Percentiles rank a stretch among this genome's conserved stretches.
Conservation (phyloP, 1,140 invertebrate species). For the Camponotus pennsylvanicus region DNA sequence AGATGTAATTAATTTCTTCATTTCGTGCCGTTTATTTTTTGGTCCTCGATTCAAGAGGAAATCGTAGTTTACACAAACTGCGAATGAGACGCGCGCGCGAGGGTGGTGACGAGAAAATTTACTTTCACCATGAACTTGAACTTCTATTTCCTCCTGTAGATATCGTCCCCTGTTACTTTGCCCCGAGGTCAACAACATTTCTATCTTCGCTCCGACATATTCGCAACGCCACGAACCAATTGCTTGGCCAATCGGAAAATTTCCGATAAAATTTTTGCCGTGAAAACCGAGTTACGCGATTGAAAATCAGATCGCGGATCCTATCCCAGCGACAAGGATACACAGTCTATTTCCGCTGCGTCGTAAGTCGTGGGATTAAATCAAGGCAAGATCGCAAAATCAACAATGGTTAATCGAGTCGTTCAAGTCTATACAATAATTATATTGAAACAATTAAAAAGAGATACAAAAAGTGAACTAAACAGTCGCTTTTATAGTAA, state of each 20-base stretch:
- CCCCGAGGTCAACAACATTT: slow-evolving; percentile 68
- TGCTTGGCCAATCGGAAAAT: slow-evolving; percentile 61
- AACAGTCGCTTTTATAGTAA: neutral
- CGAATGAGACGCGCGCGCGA: neutral
- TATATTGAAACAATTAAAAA: slow-evolving; percentile 10
- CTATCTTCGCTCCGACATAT: slow-evolving; percentile 12
- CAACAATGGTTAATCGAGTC: neutral
- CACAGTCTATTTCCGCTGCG: neutral
- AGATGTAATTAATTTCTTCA: neutral
- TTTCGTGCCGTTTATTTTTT: neutral
- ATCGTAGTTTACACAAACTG: neutral
- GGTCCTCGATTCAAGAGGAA: neutral
- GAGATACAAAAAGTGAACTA: neutral
- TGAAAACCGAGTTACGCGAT: neutral
- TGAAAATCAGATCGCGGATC: slow-evolving; percentile 47
- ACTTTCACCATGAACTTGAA: slow-evolving; percentile 72
- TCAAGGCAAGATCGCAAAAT: neutral
- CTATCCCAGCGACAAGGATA: neutral
- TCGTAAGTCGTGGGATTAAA: neutral
- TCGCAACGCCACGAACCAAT: slow-evolving; percentile 25
- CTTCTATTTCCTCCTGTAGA: slow-evolving; percentile 25
- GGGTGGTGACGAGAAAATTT: slow-evolving; percentile 15
- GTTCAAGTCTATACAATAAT: neutral
- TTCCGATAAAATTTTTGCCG: slow-evolving; percentile 57
- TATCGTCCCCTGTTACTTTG: slow-evolving; percentile 43